Conservation (phyloP, 2,888 invertebrate genomes). For the Coelinius sp. region DNA sequence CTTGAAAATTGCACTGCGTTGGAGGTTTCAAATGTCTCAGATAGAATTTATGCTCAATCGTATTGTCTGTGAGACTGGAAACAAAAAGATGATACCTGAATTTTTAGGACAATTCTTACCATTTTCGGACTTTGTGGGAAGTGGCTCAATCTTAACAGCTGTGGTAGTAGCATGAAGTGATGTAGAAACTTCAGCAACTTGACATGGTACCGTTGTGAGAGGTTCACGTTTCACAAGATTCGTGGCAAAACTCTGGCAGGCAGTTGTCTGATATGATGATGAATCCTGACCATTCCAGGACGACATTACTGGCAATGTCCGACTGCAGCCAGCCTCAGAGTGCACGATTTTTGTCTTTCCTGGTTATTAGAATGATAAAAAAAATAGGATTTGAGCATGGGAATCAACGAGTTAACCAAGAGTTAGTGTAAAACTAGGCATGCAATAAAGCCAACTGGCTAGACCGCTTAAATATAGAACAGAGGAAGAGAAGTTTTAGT, state of each 20-base stretch:
- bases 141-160: conserved; percentile 78
- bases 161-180: conserved; percentile 69
- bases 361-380: conserved; percentile 42
- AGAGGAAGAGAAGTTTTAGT: conserved; percentile 48
- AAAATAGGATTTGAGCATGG: conserved; percentile 15
- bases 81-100: background rate
- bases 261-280: conserved; percentile 48
- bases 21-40: background rate
- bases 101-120: conserved; percentile 55
- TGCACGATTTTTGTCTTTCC: conserved; percentile 66
- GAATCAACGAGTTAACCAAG: conserved; percentile 39
- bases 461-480: conserved; percentile 52
- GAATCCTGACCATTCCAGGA: conserved; percentile 73
- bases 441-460: conserved; percentile 34
- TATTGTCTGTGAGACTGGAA: background rate
- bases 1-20: background rate
- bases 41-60: background rate
- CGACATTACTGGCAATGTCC: conserved; percentile 77
- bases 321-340: conserved; percentile 78
- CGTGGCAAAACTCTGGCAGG: conserved; percentile 68
- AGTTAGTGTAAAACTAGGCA: conserved; percentile 29
- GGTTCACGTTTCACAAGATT: conserved; percentile 80
- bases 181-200: conserved; percentile 76
- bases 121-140: conserved; percentile 77
- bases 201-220: conserved; percentile 72